A percentile compares a stretch with the other conserved stretches of the same genome.
These are phyloP conservation scores for Zoroaster sp. DNA, from an alignment of 53 echinoderm and acorn worm species.

Conservation along the genomic window DNA sequence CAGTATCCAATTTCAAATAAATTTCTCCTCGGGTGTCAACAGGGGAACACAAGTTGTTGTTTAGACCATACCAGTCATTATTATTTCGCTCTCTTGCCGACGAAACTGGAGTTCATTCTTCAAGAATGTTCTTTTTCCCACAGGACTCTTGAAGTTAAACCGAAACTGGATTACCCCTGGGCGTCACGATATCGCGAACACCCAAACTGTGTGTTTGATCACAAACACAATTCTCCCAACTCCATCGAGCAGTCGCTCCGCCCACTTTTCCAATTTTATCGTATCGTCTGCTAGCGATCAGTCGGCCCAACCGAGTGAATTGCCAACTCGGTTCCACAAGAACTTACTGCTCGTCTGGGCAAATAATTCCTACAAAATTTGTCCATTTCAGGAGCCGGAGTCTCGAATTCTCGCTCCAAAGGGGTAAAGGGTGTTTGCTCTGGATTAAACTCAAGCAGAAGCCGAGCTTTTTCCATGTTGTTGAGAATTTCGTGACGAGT, in stretches of 20 bases:
- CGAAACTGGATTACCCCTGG: constrained; percentile 40
- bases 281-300: constrained; percentile 45
- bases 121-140: constrained; percentile 47
- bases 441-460: not conserved
- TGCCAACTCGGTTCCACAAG: constrained; percentile 1
- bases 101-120: constrained; percentile 20
- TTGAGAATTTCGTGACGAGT: not conserved
- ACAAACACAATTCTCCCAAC: constrained; percentile 51
- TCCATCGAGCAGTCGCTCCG: constrained; percentile 19
- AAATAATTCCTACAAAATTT: constrained; percentile 42
- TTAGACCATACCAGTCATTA: not conserved
- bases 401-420: not conserved
- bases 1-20: not conserved
- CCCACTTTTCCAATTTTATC: constrained; percentile 23
- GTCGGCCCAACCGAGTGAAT: constrained; percentile 3
- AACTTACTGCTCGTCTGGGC: constrained; percentile 33
- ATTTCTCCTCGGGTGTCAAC: not conserved
- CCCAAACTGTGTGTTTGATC: not conserved
- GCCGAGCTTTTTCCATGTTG: constrained; percentile 10
- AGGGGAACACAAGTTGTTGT: not conserved
- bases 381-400: constrained; percentile 48
- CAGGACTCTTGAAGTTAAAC: constrained; percentile 40
- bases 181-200: not conserved
- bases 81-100: not conserved
- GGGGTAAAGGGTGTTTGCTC: not conserved